A percentile compares a stretch with the other conserved stretches of the same genome.
Evolutionary conservation across 1,140 invertebrate species (phyloP).

Genomic region (Drosophila aff.): DNA sequence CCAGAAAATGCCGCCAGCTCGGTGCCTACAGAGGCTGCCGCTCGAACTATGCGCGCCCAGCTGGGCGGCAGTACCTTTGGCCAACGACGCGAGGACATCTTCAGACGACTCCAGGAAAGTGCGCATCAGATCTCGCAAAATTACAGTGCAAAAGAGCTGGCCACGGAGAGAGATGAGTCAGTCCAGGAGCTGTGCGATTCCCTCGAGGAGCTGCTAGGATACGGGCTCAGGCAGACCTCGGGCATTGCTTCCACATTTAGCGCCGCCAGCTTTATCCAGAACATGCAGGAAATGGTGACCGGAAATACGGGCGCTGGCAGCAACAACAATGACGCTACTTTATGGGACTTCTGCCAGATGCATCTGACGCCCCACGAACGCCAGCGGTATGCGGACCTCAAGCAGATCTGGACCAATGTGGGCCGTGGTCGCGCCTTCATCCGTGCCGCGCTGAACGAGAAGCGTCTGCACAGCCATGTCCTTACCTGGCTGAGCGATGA

Average conservation of each 20-base stretch:
- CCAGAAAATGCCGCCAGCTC: conserved; percentile 57
- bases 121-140: conserved; percentile 90
- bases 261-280: conserved; percentile 71
- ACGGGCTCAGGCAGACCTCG: conserved; percentile 87
- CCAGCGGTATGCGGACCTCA: conserved; percentile 90
- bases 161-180: conserved; percentile 91
- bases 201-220: conserved; percentile 88
- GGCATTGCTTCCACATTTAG: conserved; percentile 33
- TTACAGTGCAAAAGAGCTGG: conserved; percentile 92
- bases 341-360: conserved; percentile 88
- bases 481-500: conserved; percentile 89
- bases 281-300: conserved; percentile 79
- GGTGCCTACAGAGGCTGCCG: conserved; percentile 32
- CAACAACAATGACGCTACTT: conserved; percentile 57
- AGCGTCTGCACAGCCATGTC: conserved; percentile 91
- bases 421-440: conserved; percentile 93
- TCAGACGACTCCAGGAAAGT: conserved; percentile 84
- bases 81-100: conserved; percentile 77
- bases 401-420: conserved; percentile 91
- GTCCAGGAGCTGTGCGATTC: conserved; percentile 87
- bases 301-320: conserved; percentile 39
- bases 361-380: conserved; percentile 92
- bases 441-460: conserved; percentile 93
- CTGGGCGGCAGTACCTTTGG: conserved; percentile 70
- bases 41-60: conserved; percentile 24